A percentile compares a stretch with the other conserved stretches of the same genome.
Evolutionary conservation across 2,888 invertebrate species (phyloP).

Genomic region (Eupithecia subumbrata): DNA sequence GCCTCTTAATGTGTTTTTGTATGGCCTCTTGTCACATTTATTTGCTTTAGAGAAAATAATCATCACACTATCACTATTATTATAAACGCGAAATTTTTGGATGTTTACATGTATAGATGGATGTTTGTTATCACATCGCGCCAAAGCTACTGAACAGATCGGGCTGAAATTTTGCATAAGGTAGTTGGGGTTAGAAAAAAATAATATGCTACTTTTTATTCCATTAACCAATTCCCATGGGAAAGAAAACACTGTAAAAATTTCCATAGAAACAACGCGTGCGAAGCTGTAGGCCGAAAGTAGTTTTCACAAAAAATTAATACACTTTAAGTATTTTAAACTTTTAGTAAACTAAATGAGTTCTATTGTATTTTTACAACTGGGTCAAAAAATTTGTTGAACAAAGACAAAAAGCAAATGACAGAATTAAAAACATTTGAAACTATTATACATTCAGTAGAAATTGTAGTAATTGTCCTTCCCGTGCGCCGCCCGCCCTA

Average conservation of each 20-base stretch:
- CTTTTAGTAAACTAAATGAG: neutral
- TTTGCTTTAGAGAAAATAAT: neutral
- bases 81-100: neutral
- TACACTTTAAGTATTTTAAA: neutral
- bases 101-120: neutral
- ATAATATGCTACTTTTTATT: neutral
- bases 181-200: too few relatives aligned
- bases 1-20: neutral
- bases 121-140: too few relatives aligned
- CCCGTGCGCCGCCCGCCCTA: slow-evolving; percentile 43
- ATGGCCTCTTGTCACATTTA: neutral
- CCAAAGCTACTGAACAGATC: neutral
- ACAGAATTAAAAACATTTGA: slow-evolving; percentile 26
- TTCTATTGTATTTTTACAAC: neutral
- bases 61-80: neutral
- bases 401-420: slow-evolving; percentile 13
- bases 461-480: slow-evolving; percentile 43
- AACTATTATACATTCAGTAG: slow-evolving; percentile 26
- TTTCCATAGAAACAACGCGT: neutral
- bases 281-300: too few relatives aligned
- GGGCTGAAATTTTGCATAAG: neutral
- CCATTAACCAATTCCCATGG: too few relatives aligned
- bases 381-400: neutral
- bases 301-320: too few relatives aligned
- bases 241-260: neutral